phyloP scores from a whole-genome alignment of 2,888 invertebrate genomes.

The Archips xylosteana region DNA sequence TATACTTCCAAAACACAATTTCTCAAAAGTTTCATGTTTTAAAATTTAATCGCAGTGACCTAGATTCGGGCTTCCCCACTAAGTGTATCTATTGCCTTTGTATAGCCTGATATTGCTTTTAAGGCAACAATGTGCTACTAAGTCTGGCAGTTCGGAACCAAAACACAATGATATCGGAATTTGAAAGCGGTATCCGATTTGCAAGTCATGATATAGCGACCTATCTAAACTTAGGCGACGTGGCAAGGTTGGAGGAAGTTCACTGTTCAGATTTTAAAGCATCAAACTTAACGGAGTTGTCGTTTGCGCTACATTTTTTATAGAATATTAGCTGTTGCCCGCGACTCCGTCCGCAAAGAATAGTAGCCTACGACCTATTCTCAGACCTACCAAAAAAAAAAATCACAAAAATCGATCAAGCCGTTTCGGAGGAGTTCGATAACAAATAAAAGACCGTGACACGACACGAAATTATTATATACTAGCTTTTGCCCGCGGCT shows the following conservation, averaged over 20 bases:
- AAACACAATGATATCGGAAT: neutral
- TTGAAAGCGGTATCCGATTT: conserved; percentile 13
- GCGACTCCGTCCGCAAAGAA: too few relatives aligned
- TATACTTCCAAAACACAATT: neutral
- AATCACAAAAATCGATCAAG: too few relatives aligned
- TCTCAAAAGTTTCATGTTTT: conserved; percentile 16
- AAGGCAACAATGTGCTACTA: conserved; percentile 1
- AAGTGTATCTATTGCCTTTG: neutral
- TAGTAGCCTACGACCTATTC: too few relatives aligned
- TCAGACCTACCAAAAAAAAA: too few relatives aligned
- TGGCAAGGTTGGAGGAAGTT: conserved; percentile 27
- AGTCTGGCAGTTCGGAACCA: neutral
- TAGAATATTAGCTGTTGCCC: neutral
- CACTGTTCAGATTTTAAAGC: neutral
- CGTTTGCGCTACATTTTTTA: neutral
- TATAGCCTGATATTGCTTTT: neutral
- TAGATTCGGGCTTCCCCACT: conserved; percentile 6
- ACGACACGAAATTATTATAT: too few relatives aligned
- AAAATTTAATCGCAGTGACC: conserved; percentile 11
- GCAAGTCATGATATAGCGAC: conserved; percentile 14
- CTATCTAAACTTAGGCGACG: conserved; percentile 7
- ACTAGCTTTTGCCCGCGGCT: too few relatives aligned
- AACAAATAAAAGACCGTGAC: too few relatives aligned
- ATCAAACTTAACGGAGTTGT: neutral
- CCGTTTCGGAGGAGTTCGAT: too few relatives aligned